Percentiles rank a stretch among this genome's conserved stretches.
Conservation (phyloP, 2,888 invertebrate species). For the Caenorhabditis sp. region DNA sequence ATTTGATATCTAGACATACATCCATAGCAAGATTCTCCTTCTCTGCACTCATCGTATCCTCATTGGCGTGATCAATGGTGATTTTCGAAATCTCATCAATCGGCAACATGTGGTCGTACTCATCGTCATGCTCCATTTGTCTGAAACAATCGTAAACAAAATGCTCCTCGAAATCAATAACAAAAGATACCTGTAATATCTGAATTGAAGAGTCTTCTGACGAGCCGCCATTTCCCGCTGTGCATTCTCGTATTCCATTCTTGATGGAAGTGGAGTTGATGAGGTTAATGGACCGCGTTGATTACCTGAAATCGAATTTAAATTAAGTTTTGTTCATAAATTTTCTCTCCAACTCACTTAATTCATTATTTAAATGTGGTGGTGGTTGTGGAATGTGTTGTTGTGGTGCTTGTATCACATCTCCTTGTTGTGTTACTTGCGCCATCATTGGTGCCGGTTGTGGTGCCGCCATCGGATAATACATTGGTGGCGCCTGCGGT, state of each 20-base stretch:
- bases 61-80: slow-evolving; percentile 29
- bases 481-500: slow-evolving; percentile 23
- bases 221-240: slow-evolving; percentile 25
- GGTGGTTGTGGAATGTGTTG: slow-evolving; percentile 2
- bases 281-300: slow-evolving; percentile 34
- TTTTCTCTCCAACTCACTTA: background rate
- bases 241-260: slow-evolving; percentile 29
- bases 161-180: too few species aligned
- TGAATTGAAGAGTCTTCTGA: slow-evolving; percentile 33
- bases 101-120: slow-evolving; percentile 12
- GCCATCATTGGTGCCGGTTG: slow-evolving; percentile 16
- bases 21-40: slow-evolving; percentile 19
- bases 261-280: slow-evolving; percentile 38
- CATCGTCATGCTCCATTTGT: slow-evolving; percentile 37
- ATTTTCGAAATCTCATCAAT: slow-evolving; percentile 39
- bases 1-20: background rate
- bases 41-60: slow-evolving; percentile 38
- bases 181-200: slow-evolving; percentile 24
- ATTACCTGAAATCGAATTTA: background rate
- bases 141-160: slow-evolving; percentile 14
- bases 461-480: slow-evolving; percentile 22
- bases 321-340: background rate
- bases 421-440: slow-evolving; percentile 9
- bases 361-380: slow-evolving; percentile 1
- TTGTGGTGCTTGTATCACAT: slow-evolving; percentile 1